Conservation (phyloP, 2,888 invertebrate genomes). For the Isotomurus palustris region DNA sequence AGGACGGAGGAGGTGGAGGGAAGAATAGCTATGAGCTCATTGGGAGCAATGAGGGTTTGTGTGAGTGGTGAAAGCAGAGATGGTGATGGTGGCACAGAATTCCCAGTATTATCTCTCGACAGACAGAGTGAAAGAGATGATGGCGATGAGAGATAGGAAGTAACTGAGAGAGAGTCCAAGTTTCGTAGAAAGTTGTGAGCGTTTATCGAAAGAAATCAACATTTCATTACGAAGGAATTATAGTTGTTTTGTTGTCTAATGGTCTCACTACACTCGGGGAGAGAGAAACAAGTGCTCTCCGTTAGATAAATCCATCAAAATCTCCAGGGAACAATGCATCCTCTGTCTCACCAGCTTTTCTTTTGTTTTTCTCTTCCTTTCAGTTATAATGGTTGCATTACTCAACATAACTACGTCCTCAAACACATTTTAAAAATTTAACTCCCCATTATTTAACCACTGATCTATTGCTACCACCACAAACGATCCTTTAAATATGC, state of each 20-base stretch:
- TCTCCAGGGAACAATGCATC: slow-evolving; percentile 31
- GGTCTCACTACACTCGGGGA: slow-evolving; percentile 8
- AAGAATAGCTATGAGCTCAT: no score
- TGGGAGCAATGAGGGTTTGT: background rate
- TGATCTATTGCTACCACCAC: no score
- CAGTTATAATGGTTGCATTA: background rate
- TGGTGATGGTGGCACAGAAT: slow-evolving; percentile 5
- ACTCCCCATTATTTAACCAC: no score
- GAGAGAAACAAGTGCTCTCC: slow-evolving; percentile 11
- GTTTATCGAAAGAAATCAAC: slow-evolving; percentile 36
- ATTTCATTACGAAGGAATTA: slow-evolving; percentile 34
- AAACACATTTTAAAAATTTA: background rate
- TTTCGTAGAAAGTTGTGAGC: slow-evolving; percentile 1
- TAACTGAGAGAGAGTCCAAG: slow-evolving; percentile 4
- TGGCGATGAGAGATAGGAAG: no score
- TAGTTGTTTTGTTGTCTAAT: slow-evolving; percentile 17
- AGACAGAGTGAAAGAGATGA: no score
- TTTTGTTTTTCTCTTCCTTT: slow-evolving; percentile 7
- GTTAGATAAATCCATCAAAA: slow-evolving; percentile 31
- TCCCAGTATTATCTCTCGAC: no score
- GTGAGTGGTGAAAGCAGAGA: slow-evolving; percentile 1
- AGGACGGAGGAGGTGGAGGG: no score
- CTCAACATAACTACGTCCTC: background rate
- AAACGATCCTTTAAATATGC: no score
- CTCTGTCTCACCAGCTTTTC: slow-evolving; percentile 1